phyloP scores from a whole-genome alignment of 1,140 invertebrate genomes.

The Nymphalis io region DNA sequence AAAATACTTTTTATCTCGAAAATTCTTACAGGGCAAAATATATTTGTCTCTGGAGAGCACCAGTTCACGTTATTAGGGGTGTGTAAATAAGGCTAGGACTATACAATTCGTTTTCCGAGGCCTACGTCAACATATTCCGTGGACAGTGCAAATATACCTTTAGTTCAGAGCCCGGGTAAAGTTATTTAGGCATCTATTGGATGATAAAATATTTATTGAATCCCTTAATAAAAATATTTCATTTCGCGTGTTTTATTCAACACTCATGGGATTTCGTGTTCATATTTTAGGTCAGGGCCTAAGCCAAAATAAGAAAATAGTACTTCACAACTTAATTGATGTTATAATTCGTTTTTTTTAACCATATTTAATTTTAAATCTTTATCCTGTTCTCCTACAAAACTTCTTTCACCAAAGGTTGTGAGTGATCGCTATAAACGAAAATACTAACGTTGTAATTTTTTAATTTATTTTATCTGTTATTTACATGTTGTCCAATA shows the following conservation, averaged over 20 bases:
- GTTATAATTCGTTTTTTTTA: neutral
- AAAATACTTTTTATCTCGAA: constrained; percentile 10
- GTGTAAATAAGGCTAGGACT: constrained; percentile 48
- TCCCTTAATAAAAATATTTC: constrained; percentile 30
- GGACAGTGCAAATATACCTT: constrained; percentile 39
- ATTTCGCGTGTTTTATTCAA: constrained; percentile 22
- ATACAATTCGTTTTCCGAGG: constrained; percentile 42
- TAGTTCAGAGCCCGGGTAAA: constrained; percentile 17
- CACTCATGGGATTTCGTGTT: neutral
- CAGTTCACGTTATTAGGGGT: constrained; percentile 45
- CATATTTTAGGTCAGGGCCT: neutral
- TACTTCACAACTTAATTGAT: neutral
- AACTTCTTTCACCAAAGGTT: no score
- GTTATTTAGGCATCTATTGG: constrained; percentile 27
- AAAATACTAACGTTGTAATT: no score
- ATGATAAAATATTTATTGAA: constrained; percentile 34
- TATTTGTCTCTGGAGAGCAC: constrained; percentile 34
- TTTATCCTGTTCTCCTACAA: no score
- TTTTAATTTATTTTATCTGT: no score
- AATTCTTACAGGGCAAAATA: constrained; percentile 19
- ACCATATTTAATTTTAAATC: no score
- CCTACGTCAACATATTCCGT: constrained; percentile 34
- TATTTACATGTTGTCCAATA: neutral
- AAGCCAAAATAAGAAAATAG: neutral
- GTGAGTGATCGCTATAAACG: no score